phyloP scores from a whole-genome alignment of 2,888 invertebrate species.

The Julus scanicus region DNA sequence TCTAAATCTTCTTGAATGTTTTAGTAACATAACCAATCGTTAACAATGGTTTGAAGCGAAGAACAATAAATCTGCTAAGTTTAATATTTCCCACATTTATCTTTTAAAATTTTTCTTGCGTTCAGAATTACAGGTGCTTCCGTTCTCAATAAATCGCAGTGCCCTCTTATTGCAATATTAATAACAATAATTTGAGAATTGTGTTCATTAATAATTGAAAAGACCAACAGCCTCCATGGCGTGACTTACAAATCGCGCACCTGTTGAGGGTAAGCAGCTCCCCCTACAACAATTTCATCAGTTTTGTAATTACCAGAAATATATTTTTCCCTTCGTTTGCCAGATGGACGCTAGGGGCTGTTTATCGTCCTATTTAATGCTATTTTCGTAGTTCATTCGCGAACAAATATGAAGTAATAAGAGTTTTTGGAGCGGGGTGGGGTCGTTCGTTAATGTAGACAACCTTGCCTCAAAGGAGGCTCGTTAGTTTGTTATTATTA shows the following conservation, averaged over 20 bases:
- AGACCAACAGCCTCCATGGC: too few relatives aligned
- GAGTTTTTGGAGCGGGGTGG: neutral
- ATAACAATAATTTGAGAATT: too few relatives aligned
- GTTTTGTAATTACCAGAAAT: neutral
- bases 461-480: neutral
- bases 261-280: neutral
- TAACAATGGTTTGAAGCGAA: too few relatives aligned
- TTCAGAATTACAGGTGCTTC: too few relatives aligned
- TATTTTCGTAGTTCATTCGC: neutral
- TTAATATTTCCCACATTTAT: too few relatives aligned
- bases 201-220: too few relatives aligned
- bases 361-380: neutral
- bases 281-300: neutral
- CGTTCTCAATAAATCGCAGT: too few relatives aligned
- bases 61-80: too few relatives aligned
- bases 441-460: neutral
- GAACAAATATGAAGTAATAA: neutral
- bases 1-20: too few relatives aligned
- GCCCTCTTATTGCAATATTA: too few relatives aligned
- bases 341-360: slow-evolving; percentile 1
- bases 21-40: too few relatives aligned
- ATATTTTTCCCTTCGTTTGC: neutral
- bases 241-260: neutral
- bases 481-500: neutral
- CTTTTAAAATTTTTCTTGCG: too few relatives aligned